A percentile compares a stretch with the other conserved stretches of the same genome.
phyloP scores from a whole-genome alignment of 2,113 vertebrate species.

The Zosterops lateralis region DNA sequence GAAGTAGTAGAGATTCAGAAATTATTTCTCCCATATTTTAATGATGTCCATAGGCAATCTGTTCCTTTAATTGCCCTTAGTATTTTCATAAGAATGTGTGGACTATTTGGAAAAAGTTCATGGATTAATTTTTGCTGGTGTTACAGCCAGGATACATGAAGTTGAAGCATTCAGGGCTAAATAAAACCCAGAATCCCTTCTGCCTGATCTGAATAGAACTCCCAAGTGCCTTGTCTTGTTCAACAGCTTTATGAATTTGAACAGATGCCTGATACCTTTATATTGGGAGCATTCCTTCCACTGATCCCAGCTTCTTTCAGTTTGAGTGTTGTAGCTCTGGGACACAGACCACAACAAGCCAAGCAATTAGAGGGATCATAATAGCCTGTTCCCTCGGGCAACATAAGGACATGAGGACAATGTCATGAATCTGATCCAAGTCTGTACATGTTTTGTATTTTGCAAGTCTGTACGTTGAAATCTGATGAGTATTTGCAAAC shows the following conservation, averaged over 20 bases:
- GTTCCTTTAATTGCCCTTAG: not conserved
- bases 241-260: not conserved
- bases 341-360: not conserved
- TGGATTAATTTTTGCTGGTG: not conserved
- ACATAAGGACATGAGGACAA: not conserved
- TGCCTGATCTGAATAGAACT: slow-evolving; percentile 7
- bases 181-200: not conserved
- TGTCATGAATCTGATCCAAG: not conserved
- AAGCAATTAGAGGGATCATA: not conserved
- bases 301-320: not conserved
- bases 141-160: not conserved
- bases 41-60: not conserved
- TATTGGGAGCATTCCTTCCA: not conserved
- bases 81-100: not conserved
- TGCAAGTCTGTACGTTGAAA: not conserved
- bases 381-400: not conserved
- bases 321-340: not conserved
- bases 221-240: not conserved
- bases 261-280: not conserved
- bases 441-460: not conserved
- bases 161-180: not conserved
- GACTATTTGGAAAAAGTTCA: not conserved
- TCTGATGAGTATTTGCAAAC: not conserved
- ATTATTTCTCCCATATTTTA: not conserved
- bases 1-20: not conserved